A percentile compares a stretch with the other conserved stretches of the same genome.
These are phyloP conservation scores for Digitonthophagus gazella DNA, from an alignment of 2,888 invertebrate species.

Conservation along the genomic window DNA sequence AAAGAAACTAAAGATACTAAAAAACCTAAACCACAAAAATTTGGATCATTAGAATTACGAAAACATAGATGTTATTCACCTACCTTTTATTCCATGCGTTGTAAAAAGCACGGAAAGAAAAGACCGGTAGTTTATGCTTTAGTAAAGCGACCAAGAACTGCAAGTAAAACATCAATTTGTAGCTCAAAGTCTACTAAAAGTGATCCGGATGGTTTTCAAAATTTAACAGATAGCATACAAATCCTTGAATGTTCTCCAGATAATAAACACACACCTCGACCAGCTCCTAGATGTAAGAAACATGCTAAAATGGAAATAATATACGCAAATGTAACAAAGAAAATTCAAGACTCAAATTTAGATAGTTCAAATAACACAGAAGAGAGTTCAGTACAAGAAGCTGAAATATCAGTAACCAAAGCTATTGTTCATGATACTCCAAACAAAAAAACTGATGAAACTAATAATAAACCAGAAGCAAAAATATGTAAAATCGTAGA, in stretches of 20 bases:
- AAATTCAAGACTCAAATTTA: conserved; percentile 29
- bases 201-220: conserved; percentile 56
- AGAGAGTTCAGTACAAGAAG: conserved; percentile 36
- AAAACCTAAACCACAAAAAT: conserved; percentile 30
- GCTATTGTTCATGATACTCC: conserved; percentile 41
- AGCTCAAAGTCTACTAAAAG: conserved; percentile 33
- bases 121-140: conserved; percentile 47
- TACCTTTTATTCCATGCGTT: conserved; percentile 51
- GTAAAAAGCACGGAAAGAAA: conserved; percentile 49
- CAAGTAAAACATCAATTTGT: conserved; percentile 1
- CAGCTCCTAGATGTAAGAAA: conserved; percentile 56
- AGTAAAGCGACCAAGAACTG: conserved; percentile 36
- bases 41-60: conserved; percentile 46
- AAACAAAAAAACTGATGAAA: conserved; percentile 5
- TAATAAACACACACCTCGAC: conserved; percentile 50
- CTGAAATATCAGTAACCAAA: conserved; percentile 40
- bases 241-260: conserved; percentile 58
- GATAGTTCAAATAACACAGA: conserved; percentile 40
- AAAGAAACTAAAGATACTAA: conserved; percentile 20
- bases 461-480: conserved; percentile 10
- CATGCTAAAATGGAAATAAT: conserved; percentile 40
- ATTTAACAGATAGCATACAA: conserved; percentile 66
- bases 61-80: conserved; percentile 51
- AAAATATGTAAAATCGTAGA: neutral
- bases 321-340: conserved; percentile 36